These are phyloP conservation scores for Squalus acanthias DNA, from an alignment of 2,797 vertebrate species.

Conservation along the genomic window DNA sequence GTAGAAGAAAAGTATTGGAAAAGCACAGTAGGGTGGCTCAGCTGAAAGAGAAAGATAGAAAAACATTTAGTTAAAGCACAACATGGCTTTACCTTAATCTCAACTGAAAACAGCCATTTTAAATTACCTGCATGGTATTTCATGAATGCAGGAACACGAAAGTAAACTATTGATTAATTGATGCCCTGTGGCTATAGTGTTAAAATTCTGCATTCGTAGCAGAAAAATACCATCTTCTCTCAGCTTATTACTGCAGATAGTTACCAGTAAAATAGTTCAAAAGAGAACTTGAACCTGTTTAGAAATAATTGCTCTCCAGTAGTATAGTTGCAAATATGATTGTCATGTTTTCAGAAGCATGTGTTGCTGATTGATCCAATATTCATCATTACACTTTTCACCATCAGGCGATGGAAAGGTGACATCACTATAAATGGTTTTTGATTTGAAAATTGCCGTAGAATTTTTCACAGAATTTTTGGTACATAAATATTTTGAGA, in stretches of 20 bases:
- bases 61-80: not conserved
- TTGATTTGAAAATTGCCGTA: not conserved
- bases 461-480: not conserved
- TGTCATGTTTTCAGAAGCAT: not conserved
- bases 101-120: not conserved
- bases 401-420: not conserved
- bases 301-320: conserved; percentile 18
- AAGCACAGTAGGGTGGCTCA: not conserved
- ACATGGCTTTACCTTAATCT: not conserved
- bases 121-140: not conserved
- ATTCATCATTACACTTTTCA: not conserved
- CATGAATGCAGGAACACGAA: not conserved
- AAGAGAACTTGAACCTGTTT: conserved; percentile 25
- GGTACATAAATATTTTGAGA: not conserved
- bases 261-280: not conserved
- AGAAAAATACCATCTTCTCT: not conserved
- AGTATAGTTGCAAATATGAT: not conserved
- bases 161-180: not conserved
- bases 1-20: not conserved
- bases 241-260: not conserved
- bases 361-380: not conserved
- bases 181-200: not conserved
- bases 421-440: not conserved
- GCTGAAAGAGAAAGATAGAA: not conserved
- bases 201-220: not conserved